phyloP scores from a whole-genome alignment of 2,113 vertebrate species.

The Mustelus asterias region DNA sequence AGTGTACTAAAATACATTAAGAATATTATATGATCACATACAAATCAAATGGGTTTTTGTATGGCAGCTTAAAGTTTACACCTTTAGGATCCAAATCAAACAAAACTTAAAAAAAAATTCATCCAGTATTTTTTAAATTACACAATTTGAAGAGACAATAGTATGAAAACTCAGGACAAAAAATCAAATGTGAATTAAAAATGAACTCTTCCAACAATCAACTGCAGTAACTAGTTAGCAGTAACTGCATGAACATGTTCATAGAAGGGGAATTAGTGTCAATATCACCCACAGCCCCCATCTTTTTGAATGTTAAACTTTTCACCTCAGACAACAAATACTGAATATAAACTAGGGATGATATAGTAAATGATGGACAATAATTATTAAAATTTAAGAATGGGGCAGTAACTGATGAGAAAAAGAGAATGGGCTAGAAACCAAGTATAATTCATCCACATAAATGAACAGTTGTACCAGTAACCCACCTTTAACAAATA shows the following conservation, averaged over 20 bases:
- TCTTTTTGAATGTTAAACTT: not conserved
- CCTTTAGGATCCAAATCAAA: not conserved
- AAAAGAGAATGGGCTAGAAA: not conserved
- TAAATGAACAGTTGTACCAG: not conserved
- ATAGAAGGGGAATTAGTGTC: not conserved
- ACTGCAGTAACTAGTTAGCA: not conserved
- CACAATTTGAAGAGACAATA: not conserved
- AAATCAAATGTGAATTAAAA: not conserved
- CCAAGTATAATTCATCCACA: not conserved
- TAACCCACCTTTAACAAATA: not conserved
- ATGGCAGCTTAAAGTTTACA: not conserved
- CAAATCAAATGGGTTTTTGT: not conserved
- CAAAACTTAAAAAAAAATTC: not conserved
- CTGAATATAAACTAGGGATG: not conserved
- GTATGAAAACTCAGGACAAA: not conserved
- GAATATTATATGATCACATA: not conserved
- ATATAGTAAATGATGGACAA: not conserved
- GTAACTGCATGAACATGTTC: not conserved
- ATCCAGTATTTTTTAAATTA: not conserved
- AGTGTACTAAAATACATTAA: not conserved
- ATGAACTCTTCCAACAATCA: not conserved
- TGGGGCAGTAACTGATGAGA: not conserved
- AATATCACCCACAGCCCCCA: not conserved
- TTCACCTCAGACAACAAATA: not conserved
- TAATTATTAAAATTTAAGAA: not conserved